Conservation (phyloP, 2,888 invertebrate species). For the Noctuana brunneofusca region DNA sequence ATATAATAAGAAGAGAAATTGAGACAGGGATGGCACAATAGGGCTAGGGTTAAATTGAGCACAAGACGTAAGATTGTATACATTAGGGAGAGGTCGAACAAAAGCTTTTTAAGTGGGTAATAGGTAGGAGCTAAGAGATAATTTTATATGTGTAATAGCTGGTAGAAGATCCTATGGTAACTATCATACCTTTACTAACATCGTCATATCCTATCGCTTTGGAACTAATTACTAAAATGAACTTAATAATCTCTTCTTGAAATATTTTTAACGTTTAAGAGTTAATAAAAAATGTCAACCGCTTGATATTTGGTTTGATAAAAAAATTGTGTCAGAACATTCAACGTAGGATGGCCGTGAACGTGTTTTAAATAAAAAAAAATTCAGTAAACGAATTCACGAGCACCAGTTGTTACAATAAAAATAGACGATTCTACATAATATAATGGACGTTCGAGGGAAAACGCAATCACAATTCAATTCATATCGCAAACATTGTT, state of each 20-base stretch:
- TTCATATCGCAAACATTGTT: conserved; percentile 12
- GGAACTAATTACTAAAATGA: not conserved
- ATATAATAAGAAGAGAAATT: too few species aligned
- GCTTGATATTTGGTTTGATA: too few species aligned
- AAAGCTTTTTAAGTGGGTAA: not conserved
- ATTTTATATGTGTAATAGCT: not conserved
- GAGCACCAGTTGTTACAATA: not conserved
- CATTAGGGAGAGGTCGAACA: not conserved
- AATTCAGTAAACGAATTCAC: not conserved
- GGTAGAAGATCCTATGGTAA: not conserved
- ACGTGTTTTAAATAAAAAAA: not conserved
- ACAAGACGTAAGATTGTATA: not conserved
- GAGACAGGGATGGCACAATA: conserved; percentile 1
- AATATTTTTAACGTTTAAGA: too few species aligned
- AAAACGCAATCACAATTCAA: conserved; percentile 15
- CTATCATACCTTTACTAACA: not conserved
- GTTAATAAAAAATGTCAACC: too few species aligned
- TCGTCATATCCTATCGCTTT: not conserved
- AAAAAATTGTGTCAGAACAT: too few species aligned
- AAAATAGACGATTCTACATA: not conserved
- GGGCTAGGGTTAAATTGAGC: not conserved
- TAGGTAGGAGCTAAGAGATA: not conserved
- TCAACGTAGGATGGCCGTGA: not conserved
- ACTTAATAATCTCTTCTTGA: not conserved
- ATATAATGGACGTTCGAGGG: conserved; percentile 7